These are phyloP conservation scores for Danio aesculapii DNA, from an alignment of 2,797 vertebrate species.

Conservation along the genomic window DNA sequence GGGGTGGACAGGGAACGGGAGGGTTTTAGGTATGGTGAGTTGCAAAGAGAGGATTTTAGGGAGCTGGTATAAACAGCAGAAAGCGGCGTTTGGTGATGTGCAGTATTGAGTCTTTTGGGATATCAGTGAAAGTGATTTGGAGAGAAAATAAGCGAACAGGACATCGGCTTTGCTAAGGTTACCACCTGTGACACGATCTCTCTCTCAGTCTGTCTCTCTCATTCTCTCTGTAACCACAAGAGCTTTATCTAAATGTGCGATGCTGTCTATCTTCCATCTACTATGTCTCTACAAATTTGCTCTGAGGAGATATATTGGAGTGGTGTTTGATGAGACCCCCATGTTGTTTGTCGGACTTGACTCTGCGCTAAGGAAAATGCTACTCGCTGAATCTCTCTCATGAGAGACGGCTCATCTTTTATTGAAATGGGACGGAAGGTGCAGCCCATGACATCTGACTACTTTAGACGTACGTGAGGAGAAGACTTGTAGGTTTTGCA, in stretches of 20 bases:
- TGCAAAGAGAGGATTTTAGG: constrained; percentile 52
- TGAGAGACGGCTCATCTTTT: constrained; percentile 43
- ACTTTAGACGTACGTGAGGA: constrained; percentile 21
- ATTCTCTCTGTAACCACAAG: constrained; percentile 4
- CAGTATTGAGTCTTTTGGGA: constrained; percentile 35
- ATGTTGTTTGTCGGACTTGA: constrained; percentile 34
- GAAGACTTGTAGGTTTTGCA: constrained; percentile 44
- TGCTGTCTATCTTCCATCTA: constrained; percentile 23
- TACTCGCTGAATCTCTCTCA: constrained; percentile 20
- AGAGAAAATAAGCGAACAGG: constrained; percentile 51
- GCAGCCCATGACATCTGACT: constrained; percentile 36
- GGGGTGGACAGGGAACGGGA: constrained; percentile 23
- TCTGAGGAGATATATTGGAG: constrained; percentile 34
- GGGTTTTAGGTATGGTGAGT: constrained; percentile 10
- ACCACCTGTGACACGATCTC: constrained; percentile 40
- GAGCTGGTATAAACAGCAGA: constrained; percentile 25
- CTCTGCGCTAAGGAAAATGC: constrained; percentile 6
- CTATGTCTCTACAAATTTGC: constrained; percentile 41
- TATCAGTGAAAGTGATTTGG: constrained; percentile 53
- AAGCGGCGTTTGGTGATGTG: constrained; percentile 36
- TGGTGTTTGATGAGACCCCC: constrained; percentile 10
- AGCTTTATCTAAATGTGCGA: constrained; percentile 29
- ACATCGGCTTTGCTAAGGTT: constrained; percentile 42
- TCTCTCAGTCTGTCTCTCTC: constrained; percentile 14
- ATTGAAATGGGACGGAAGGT: constrained; percentile 43